phyloP scores from a whole-genome alignment of 2,797 vertebrate genomes.

The Pseudopleuronectes americanus region DNA sequence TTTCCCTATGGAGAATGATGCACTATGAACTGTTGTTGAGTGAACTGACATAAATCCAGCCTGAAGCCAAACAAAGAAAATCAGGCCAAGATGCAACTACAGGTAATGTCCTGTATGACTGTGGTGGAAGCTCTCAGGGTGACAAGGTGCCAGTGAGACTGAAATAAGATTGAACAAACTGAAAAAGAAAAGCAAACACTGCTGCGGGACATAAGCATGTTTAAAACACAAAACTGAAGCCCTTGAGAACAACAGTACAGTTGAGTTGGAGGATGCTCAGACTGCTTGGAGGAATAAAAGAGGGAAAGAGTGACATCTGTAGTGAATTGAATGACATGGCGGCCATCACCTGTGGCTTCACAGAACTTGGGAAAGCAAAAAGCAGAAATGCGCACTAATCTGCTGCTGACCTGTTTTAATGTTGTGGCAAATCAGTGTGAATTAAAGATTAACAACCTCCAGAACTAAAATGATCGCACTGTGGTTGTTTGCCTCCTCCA shows the following conservation, averaged over 20 bases:
- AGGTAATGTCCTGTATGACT: background rate
- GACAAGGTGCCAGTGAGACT: background rate
- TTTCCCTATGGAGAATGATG: background rate
- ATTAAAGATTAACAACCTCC: background rate
- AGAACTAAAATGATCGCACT: background rate
- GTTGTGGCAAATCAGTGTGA: background rate
- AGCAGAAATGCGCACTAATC: background rate
- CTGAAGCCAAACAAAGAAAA: background rate
- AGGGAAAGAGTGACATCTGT: background rate
- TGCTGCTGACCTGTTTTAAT: background rate
- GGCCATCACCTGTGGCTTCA: background rate
- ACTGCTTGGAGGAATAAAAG: background rate
- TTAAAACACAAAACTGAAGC: background rate
- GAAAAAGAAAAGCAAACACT: background rate
- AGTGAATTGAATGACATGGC: background rate
- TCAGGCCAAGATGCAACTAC: background rate
- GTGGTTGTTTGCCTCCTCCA: too few relatives aligned
- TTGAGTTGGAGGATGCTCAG: background rate
- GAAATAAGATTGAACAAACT: background rate
- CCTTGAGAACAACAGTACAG: background rate
- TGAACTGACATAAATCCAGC: constrained; percentile 1
- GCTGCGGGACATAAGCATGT: background rate
- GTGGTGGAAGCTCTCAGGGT: background rate
- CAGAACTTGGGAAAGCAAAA: background rate
- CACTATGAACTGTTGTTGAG: background rate